Percentiles rank a stretch among this genome's conserved stretches.
phyloP scores from a whole-genome alignment of 2,888 invertebrate genomes.

The Isotomurus palustris region DNA sequence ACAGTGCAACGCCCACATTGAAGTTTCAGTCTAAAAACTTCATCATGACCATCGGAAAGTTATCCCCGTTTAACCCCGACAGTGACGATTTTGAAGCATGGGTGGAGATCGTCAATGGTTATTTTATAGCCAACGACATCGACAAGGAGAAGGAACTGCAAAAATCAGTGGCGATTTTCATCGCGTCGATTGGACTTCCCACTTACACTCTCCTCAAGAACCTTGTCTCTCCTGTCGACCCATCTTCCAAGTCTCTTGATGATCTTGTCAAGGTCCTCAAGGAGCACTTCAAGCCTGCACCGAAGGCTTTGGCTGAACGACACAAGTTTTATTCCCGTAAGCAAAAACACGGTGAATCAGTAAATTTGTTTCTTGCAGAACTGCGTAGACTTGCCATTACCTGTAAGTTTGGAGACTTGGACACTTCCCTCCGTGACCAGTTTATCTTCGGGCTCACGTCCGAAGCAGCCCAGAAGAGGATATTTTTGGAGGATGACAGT shows the following conservation, averaged over 20 bases:
- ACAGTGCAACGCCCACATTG: no score
- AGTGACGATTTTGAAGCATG: constrained; percentile 4
- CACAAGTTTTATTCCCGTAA: constrained; percentile 15
- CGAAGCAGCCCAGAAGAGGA: constrained; percentile 12
- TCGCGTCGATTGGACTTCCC: not conserved
- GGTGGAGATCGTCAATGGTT: not conserved
- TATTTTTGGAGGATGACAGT: constrained; percentile 19
- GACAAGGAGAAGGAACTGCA: not conserved
- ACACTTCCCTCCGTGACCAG: constrained; percentile 18
- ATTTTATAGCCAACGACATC: not conserved
- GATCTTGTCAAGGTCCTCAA: not conserved
- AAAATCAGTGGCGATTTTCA: not conserved
- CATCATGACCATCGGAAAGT: constrained; percentile 1
- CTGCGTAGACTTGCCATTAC: constrained; percentile 11
- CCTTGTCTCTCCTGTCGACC: not conserved
- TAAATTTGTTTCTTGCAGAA: constrained; percentile 9
- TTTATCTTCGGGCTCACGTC: constrained; percentile 19
- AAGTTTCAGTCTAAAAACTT: not conserved
- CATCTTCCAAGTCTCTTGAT: not conserved
- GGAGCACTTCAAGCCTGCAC: constrained; percentile 17
- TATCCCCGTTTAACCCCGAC: not conserved
- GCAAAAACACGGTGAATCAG: constrained; percentile 13
- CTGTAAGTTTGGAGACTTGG: constrained; percentile 16
- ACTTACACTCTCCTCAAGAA: not conserved
- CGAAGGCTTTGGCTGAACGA: constrained; percentile 21